phyloP scores from a whole-genome alignment of 2,113 vertebrate species.

The Poecile atricapillus region DNA sequence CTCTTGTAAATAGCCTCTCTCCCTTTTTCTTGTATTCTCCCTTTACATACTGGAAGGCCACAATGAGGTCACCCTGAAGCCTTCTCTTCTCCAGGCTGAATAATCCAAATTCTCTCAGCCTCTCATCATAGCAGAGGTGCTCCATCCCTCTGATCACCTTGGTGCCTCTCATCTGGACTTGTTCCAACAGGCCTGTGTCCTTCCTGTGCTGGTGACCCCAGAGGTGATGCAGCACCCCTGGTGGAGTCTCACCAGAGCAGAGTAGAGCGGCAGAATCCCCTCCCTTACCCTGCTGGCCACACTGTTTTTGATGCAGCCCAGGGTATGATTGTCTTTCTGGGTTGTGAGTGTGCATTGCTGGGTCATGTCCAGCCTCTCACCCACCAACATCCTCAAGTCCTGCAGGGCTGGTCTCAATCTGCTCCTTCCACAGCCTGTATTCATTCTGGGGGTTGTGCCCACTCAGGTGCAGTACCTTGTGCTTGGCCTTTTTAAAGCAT shows the following conservation, averaged over 20 bases:
- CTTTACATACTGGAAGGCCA: background rate
- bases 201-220: background rate
- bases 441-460: fast-evolving
- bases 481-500: background rate
- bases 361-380: background rate
- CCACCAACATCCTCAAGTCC: background rate
- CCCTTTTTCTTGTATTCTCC: background rate
- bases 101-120: background rate
- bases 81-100: background rate
- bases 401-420: background rate
- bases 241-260: background rate
- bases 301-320: background rate
- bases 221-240: background rate
- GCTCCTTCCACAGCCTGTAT: background rate
- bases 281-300: background rate
- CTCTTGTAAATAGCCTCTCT: too few species aligned
- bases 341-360: background rate
- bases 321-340: background rate
- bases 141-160: background rate
- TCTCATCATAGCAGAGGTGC: background rate
- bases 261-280: background rate
- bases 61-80: background rate
- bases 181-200: background rate
- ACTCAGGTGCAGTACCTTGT: background rate
- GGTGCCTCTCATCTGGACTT: background rate